Evolutionary conservation across 2,113 vertebrate genomes (phyloP), one percentile per base, ranked within the genome.

Genomic region (Microtus richardsoni): DNA sequence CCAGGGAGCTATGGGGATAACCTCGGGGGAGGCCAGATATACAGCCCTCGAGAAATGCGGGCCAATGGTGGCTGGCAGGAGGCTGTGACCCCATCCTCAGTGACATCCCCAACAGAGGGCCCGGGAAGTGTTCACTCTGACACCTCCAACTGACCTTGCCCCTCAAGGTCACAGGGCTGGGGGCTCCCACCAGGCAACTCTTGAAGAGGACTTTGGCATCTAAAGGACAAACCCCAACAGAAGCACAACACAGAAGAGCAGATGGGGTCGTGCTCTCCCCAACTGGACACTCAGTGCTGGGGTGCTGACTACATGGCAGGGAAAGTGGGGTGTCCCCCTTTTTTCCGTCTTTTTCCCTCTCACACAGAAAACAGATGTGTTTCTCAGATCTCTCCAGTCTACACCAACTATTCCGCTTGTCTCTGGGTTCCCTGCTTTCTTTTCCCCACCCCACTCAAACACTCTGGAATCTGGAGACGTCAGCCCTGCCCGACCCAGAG

Each of bases 31-130:
- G 97, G 97, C 96, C 98, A 98, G 97, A 98, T 98, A 77, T 98
- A 98, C 98, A 98, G 98, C 97, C 98, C 98, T 95, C 98, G 98
- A 94, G 99, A 99, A 97, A 98, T 98, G 96, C 98, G 98, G 98
- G 98, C 99, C 94, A 99, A 99, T 12, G 99, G 99, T 0, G 98
- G 97, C 97, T 99, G 99, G 99, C 99, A 98, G 90, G 99, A 99
- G 62, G 98, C 98, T 41, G 98, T 98, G 97, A 99, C 99, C 13
- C 99, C 99, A 0, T 99, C 99, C 36, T 98, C 99, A 1, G 99
- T 99, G 96, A 96, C 98, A 44, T 99, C 99, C 87, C 98, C 98
- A 0, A 98, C 98, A 89, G 98, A 98, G 97, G 98, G 98, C 62
- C 99, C 99, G 28, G 99, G 98, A 95, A 99, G 99, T 84, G 99